Conservation (phyloP, 2,888 invertebrate genomes). For the Agrochola macilenta region DNA sequence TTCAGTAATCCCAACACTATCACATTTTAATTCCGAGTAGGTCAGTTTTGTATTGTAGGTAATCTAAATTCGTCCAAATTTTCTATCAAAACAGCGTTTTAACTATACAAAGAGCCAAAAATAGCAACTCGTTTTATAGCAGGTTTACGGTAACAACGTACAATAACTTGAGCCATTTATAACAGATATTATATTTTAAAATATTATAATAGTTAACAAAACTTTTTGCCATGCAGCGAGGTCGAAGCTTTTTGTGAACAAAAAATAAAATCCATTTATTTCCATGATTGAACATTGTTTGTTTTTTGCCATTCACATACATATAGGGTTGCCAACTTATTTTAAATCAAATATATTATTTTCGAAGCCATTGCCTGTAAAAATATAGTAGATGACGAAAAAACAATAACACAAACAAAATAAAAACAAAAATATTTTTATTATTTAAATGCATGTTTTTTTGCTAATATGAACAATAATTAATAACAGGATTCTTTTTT, state of each 20-base stretch:
- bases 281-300: slow-evolving; percentile 64
- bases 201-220: slow-evolving; percentile 34
- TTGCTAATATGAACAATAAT: too few species aligned
- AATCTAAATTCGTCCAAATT: slow-evolving; percentile 1
- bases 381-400: too few species aligned
- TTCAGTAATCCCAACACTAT: background rate
- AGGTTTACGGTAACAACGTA: slow-evolving; percentile 29
- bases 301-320: slow-evolving; percentile 49
- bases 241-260: slow-evolving; percentile 46
- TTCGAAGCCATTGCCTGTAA: too few species aligned
- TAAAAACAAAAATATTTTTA: too few species aligned
- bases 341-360: too few species aligned
- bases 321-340: background rate
- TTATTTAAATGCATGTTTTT: too few species aligned
- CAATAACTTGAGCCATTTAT: slow-evolving; percentile 53
- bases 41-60: background rate
- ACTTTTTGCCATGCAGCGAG: slow-evolving; percentile 45
- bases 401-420: too few species aligned
- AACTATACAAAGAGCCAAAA: slow-evolving; percentile 25
- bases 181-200: slow-evolving; percentile 31
- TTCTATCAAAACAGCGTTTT: slow-evolving; percentile 24
- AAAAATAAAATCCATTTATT: slow-evolving; percentile 59
- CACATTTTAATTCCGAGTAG: background rate
- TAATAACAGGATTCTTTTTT: too few species aligned
- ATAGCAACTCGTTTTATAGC: slow-evolving; percentile 28